Conservation (phyloP, 1,140 invertebrate genomes). For the Procambarus virginalis region DNA sequence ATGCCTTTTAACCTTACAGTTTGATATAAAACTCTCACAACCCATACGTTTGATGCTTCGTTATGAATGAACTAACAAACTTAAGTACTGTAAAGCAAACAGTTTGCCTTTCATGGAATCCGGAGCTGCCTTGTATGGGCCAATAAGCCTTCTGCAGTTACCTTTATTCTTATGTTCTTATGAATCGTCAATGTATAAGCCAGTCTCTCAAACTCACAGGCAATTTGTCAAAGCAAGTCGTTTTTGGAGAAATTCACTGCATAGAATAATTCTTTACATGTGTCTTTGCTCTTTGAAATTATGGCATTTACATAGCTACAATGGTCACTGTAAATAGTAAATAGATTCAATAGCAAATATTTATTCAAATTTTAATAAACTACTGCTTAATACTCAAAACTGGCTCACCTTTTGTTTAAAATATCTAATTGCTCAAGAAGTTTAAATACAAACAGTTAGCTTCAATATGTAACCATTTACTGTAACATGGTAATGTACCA, state of each 20-base stretch:
- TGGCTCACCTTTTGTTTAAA: background rate
- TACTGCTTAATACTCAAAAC: constrained; percentile 12
- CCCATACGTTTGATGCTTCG: background rate
- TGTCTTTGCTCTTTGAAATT: background rate
- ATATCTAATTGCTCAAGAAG: too few species aligned
- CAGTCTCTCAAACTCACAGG: too few species aligned
- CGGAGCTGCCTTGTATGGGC: too few species aligned
- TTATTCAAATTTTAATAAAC: background rate
- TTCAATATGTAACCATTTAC: background rate
- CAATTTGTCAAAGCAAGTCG: background rate
- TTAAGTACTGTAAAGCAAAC: too few species aligned
- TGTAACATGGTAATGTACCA: background rate
- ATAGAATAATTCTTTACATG: background rate
- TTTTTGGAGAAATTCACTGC: background rate
- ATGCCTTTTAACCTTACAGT: background rate
- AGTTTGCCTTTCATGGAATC: too few species aligned
- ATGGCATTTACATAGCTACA: background rate
- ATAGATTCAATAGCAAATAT: too few species aligned
- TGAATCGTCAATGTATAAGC: too few species aligned
- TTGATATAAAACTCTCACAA: background rate
- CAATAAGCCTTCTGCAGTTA: too few species aligned
- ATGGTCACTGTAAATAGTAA: background rate
- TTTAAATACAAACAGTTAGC: background rate
- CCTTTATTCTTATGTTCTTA: too few species aligned
- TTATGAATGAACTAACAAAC: background rate